A percentile compares a stretch with the other conserved stretches of the same genome.
Evolutionary conservation across 2,888 invertebrate genomes (phyloP).

Genomic region (Alviniconcha strummeri): DNA sequence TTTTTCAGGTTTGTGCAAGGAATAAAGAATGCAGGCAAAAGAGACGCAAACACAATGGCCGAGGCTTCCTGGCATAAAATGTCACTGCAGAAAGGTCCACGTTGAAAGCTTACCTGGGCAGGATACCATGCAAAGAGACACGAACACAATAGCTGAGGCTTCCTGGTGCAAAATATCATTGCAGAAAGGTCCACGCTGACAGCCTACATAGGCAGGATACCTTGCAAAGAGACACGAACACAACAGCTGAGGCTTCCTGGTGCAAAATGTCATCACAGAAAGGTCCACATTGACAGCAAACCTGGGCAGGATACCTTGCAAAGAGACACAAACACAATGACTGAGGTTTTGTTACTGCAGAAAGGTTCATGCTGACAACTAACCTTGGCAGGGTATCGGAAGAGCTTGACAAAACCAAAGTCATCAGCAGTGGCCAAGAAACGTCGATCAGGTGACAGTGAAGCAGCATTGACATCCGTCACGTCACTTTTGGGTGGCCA

Average conservation of each 20-base stretch:
- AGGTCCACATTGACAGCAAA: no score
- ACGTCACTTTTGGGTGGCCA: slow-evolving; percentile 75
- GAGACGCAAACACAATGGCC: no score
- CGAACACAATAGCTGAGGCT: no score
- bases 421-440: slow-evolving; percentile 74
- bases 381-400: slow-evolving; percentile 73
- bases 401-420: slow-evolving; percentile 74
- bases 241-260: not conserved
- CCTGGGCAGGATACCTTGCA: no score
- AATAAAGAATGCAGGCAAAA: not conserved
- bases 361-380: slow-evolving; percentile 4
- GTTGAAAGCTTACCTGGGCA: no score
- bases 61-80: not conserved
- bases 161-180: no score
- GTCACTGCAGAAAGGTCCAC: no score
- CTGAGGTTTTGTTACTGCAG: no score
- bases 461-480: slow-evolving; percentile 74
- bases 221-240: not conserved
- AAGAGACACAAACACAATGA: no score
- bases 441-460: slow-evolving; percentile 64
- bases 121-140: no score
- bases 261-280: no score
- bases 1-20: not conserved
- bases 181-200: no score
- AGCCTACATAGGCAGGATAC: slow-evolving; percentile 72